A percentile compares a stretch with the other conserved stretches of the same genome.
These are phyloP conservation scores for Cephalopterus ornatus DNA, from an alignment of 2,113 vertebrate genomes.

Conservation along the genomic window DNA sequence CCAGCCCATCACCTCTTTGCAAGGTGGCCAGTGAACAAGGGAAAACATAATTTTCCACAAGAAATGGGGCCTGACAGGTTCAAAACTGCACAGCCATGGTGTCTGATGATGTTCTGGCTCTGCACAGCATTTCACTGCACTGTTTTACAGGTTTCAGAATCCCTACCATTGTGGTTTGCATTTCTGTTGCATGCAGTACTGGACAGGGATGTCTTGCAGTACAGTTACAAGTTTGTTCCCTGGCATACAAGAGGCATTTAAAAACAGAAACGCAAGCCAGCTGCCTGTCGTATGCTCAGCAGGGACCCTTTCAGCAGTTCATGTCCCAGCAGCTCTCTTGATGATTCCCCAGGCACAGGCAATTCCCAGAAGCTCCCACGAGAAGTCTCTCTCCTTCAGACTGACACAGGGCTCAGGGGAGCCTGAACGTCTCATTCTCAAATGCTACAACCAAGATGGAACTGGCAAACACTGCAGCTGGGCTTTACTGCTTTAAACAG, in stretches of 20 bases:
- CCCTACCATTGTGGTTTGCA: neutral
- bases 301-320: neutral
- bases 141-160: neutral
- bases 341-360: neutral
- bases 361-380: neutral
- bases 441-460: neutral
- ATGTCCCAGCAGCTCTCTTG: neutral
- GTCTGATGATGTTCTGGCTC: neutral
- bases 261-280: neutral
- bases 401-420: neutral
- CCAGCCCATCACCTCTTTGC: neutral
- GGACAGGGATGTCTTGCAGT: neutral
- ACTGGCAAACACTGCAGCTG: neutral
- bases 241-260: neutral
- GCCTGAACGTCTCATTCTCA: neutral
- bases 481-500: neutral
- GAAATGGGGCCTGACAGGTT: constrained; percentile 6
- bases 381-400: neutral
- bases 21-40: neutral
- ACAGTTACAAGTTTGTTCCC: neutral
- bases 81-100: neutral
- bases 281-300: neutral
- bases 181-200: neutral
- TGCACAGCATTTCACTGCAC: neutral
- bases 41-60: neutral